Evolutionary conservation across 2,888 invertebrate genomes (phyloP), one percentile per base, ranked within the genome.

Genomic region (Lamellibrachia satsuma): DNA sequence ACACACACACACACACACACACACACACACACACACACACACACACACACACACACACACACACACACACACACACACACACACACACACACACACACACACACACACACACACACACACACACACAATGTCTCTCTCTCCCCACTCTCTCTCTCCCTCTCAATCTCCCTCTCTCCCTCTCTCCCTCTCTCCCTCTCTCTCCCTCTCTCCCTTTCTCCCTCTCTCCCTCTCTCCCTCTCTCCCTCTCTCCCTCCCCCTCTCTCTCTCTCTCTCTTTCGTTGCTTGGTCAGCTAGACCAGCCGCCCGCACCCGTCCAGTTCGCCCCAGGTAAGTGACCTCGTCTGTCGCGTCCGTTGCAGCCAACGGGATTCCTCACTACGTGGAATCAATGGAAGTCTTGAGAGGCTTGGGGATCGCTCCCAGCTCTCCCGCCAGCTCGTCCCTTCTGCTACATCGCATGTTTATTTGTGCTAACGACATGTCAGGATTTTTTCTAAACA

Each of bases 41-140:
- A 91, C 57, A 92, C 55, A 2, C 52, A 92, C 91, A 92, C 91
- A 92, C 91, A 91, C 91, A 92, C 55, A 91, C 91, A 92, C 90
- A 60, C 75, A 55, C 55, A 55, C 55, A 55, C 55, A 55, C 55
- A 55, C 55, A 55, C 55, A 55, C 55, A 55, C 55, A 55, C 55
- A 55, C 55, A 55, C 55, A 55, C 55, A 55, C 55, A 55, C 55
- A 55, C 55, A 55, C 55, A 55, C 55, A 55, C 55, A 55, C 55
- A 55, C 55, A 55, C n/a, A n/a, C n/a, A n/a, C n/a, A n/a, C n/a
- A n/a, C n/a, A n/a, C n/a, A n/a, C n/a, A n/a, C n/a, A n/a, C n/a
- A n/a, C n/a, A 39, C 1, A 39, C 39, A 39, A 15, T 60, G 60
- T 9, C 0, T 60, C 60, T 7, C 60, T 9, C 9, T 15, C 15